A percentile compares a stretch with the other conserved stretches of the same genome.
Conservation (phyloP, 2,888 invertebrate genomes). For the Phyllotreta cruciferae region DNA sequence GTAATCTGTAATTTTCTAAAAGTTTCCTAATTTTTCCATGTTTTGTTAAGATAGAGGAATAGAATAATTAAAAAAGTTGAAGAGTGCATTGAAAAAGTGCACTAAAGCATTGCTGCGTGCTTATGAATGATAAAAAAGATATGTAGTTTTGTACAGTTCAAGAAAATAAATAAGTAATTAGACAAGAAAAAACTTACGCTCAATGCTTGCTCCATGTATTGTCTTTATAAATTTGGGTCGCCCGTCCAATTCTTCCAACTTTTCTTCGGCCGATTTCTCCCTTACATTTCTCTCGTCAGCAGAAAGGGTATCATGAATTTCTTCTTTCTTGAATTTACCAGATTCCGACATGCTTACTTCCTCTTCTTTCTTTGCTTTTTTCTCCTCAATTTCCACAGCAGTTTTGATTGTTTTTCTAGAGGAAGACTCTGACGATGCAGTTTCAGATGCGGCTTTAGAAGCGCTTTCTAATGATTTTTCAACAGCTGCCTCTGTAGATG, state of each 20-base stretch:
- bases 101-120: too few relatives aligned
- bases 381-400: slow-evolving; percentile 5
- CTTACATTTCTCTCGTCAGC: slow-evolving; percentile 37
- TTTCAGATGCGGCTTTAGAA: slow-evolving; percentile 1
- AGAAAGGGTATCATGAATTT: slow-evolving; percentile 39
- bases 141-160: too few relatives aligned
- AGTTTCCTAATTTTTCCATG: too few relatives aligned
- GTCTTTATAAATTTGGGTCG: slow-evolving; percentile 77
- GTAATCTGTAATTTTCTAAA: not conserved
- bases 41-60: not conserved
- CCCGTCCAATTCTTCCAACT: slow-evolving; percentile 60
- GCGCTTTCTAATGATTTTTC: slow-evolving; percentile 11
- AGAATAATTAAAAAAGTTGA: slow-evolving; percentile 1
- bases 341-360: slow-evolving; percentile 9
- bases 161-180: too few relatives aligned
- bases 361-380: slow-evolving; percentile 8
- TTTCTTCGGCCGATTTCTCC: slow-evolving; percentile 50
- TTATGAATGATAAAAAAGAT: too few relatives aligned
- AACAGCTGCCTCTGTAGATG: slow-evolving; percentile 4
- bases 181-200: slow-evolving; percentile 71
- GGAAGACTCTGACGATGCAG: slow-evolving; percentile 6
- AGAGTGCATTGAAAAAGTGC: not conserved
- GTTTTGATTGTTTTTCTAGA: not conserved
- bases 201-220: slow-evolving; percentile 77
- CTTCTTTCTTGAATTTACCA: slow-evolving; percentile 20